phyloP scores from a whole-genome alignment of 2,113 vertebrate genomes.

The Melospiza melodia region DNA sequence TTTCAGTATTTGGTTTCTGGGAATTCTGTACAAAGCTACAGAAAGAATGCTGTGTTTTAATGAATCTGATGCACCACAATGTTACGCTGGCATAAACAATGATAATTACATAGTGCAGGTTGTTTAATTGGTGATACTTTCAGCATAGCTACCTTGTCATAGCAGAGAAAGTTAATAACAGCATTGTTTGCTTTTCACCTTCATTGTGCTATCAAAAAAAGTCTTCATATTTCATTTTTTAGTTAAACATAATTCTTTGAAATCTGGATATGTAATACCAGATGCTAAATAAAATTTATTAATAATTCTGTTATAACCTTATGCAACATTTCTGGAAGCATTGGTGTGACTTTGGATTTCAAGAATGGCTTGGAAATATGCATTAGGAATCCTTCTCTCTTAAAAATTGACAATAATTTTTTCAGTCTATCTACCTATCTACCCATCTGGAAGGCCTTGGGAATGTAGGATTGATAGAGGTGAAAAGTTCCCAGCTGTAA shows the following conservation, averaged over 20 bases:
- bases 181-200: background rate
- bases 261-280: background rate
- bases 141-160: background rate
- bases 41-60: background rate
- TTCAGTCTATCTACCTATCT: background rate
- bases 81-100: background rate
- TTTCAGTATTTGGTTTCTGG: background rate
- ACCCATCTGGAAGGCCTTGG: background rate
- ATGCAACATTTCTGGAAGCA: background rate
- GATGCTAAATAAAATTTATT: background rate
- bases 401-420: background rate
- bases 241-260: background rate
- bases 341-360: background rate
- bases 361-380: background rate
- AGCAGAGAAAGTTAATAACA: background rate
- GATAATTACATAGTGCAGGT: background rate
- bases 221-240: background rate
- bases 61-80: background rate
- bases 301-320: background rate
- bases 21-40: background rate
- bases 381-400: background rate
- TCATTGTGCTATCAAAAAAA: background rate
- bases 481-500: background rate
- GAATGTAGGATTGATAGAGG: background rate
- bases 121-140: fast-evolving